Percentiles rank a stretch among this genome's conserved stretches.
Evolutionary conservation across 2,113 vertebrate species (phyloP).

Genomic region (Prinia subflava): DNA sequence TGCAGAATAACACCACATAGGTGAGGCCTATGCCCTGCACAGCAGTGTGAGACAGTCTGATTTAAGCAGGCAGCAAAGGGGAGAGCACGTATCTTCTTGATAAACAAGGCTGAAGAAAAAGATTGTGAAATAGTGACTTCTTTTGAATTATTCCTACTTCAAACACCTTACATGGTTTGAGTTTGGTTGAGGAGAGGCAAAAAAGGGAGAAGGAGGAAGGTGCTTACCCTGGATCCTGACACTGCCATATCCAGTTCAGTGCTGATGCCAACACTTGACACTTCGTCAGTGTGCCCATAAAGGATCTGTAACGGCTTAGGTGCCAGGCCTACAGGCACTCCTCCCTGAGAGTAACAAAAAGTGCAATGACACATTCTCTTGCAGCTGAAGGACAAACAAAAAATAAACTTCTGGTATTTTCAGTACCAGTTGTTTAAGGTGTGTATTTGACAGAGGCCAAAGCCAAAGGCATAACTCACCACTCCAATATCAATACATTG

Average conservation of each 20-base stretch:
- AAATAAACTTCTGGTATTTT: slow-evolving; percentile 13
- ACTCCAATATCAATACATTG: neutral
- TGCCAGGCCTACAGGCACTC: slow-evolving; percentile 82
- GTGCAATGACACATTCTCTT: slow-evolving; percentile 46
- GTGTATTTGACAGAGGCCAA: neutral
- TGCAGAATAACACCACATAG: neutral
- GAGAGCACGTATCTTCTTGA: neutral
- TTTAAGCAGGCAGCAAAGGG: neutral
- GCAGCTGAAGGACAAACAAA: slow-evolving; percentile 48
- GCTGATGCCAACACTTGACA: slow-evolving; percentile 89
- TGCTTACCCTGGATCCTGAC: slow-evolving; percentile 88
- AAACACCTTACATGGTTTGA: neutral
- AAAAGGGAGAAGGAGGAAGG: neutral
- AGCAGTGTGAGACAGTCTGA: neutral
- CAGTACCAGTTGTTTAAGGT: neutral
- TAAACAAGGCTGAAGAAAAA: neutral
- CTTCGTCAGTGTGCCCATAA: slow-evolving; percentile 91
- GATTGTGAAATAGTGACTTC: neutral
- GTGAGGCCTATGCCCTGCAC: neutral
- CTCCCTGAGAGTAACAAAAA: slow-evolving; percentile 80
- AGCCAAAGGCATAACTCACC: neutral
- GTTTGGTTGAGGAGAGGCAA: neutral
- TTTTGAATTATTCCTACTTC: neutral
- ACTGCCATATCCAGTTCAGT: slow-evolving; percentile 95
- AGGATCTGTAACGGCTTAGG: slow-evolving; percentile 93